Base-by-base conservation (phyloP, 2,797 vertebrate species). In the Galaxias olidus region DNA sequence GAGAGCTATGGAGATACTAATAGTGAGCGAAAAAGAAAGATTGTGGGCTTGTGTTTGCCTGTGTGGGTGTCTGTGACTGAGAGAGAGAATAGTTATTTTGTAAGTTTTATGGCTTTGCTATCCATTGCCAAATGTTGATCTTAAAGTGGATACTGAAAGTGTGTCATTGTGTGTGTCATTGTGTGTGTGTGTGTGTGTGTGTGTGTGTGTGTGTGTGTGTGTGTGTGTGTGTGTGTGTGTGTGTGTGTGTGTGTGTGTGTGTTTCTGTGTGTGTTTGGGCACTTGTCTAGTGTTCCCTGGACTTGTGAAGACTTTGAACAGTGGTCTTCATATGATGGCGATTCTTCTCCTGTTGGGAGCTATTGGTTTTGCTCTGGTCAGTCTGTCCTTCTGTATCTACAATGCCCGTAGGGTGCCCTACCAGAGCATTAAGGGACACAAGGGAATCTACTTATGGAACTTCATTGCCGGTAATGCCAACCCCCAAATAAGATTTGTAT, bases 401-500 rank as follows among this genome's bases (percentile, higher is more conserved):
- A 99, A 99, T 0, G 86, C 94, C 72, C 89, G 94, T 47, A 95
- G 94, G 82, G 93, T 96, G 63, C 97, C 97, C 13, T 98, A 96
- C 82, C 94, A 94, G 64, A 95, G 96, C 69, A 93, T 99, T 82
- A 96, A 95, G 15, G 97, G 97, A 50, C 95, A 94, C 52, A 91
- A 94, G 52, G 97, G 97, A 68, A 88, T 96, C 56, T 97, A 96
- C 74, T 85, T 99, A 30, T 99, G 97, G 97, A 99, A 98, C 72
- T 70, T 93, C 59, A 91, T 96, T 8, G 94, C 96, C 90, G 96
- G 97, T 98, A 91, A 20, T 14, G 15, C 30, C 48, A 52, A 14
- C 42, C n/a, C 51, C 48, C 6, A 6, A 30, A 30, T 30, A 30
- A 30, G 30, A 30, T 30, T 30, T 30, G 30, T 30, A 30, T 30